Evolutionary conservation across 2,797 vertebrate species (phyloP), one percentile per base, ranked within the genome.

Genomic region (Pseudochromis fuscus): DNA sequence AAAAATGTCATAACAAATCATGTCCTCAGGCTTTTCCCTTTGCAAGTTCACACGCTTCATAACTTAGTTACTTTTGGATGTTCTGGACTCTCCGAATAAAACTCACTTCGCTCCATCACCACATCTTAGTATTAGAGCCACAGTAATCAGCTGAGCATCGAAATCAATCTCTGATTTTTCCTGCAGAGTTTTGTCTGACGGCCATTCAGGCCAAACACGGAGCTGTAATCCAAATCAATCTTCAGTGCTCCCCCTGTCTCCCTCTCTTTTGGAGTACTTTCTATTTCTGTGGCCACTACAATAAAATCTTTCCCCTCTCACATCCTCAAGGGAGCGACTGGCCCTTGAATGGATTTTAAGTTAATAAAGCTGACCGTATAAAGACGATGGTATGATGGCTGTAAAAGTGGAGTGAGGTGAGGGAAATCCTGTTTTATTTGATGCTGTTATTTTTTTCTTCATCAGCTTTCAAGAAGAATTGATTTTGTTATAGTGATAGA

Each of bases 281-380:
- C 12, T 66, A 66, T 55, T 72, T 69, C 56, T 56, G 56, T 3
- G 11, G 53, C 67, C 24, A 23, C 46, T 56, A 60, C 28, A 49
- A 45, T 70, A 62, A 71, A 69, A 37, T 56, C 33, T 19, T 33
- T 19, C 35, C 23, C 11, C 16, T 35, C 52, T 74, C 38, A 51
- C 73, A 48, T 70, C 68, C 66, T 72, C 45, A 62, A 60, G 44
- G 51, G 72, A 73, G 56, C 1, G 19, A 19, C 51, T 44, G 11
- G 51, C 42, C 48, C 37, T 71, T 67, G 56, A 67, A 75, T 61
- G 70, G 72, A 67, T 81, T 82, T 63, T 72, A 59, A 67, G 66
- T 79, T 69, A 81, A 83, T 81, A 66, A 81, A 87, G 56, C 49
- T 42, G 59, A 55, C 28, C 33, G 1, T 72, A 42, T 72, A 79